Base-by-base conservation (phyloP, 2,113 vertebrate genomes). In the Noctilio leporinus region DNA sequence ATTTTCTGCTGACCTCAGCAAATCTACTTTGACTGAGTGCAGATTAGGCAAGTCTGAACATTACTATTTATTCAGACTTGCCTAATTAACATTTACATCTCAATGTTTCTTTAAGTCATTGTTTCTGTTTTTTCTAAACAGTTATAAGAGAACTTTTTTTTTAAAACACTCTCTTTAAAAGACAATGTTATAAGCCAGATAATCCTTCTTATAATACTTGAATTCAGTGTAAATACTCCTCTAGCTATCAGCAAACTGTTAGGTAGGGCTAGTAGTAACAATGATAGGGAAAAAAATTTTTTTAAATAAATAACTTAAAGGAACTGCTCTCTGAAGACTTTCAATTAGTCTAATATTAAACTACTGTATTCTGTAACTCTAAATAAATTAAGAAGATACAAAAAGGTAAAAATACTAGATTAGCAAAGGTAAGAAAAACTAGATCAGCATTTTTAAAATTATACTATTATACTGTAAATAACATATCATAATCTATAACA, bases 291-390 rank as follows among this genome's bases (percentile, higher is more conserved):
- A 38, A 89, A 76, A 69, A 85, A 51, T n/a, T n/a, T n/a, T n/a
- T n/a, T n/a, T n/a, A n/a, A n/a, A n/a, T n/a, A n/a, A 59, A 47
- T 69, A 30, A 84, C 43, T 55, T 69, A 47, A 64, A 38, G 30
- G 62, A 86, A 82, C 17, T 67, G 4, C 76, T 57, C 26, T 82
- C 95, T 91, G 47, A 88, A 92, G 35, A 81, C 19, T 86, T 67
- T 83, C 17, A 93, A 38, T 81, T 75, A 78, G 55, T n/a, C 40
- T 73, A 94, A 92, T 28, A 55, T 80, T 72, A 89, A 94, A 69
- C 43, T 88, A 40, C 10, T 85, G 15, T 7, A 90, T 81, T 70
- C 73, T 77, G 1, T 81, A 82, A 75, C 11, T 77, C 43, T 49
- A 87, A 85, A 59, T 43, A 77, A 75, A 70, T 26, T 17, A 33